Conservation (phyloP, 2,113 vertebrate species). For the Eurypyga helias region DNA sequence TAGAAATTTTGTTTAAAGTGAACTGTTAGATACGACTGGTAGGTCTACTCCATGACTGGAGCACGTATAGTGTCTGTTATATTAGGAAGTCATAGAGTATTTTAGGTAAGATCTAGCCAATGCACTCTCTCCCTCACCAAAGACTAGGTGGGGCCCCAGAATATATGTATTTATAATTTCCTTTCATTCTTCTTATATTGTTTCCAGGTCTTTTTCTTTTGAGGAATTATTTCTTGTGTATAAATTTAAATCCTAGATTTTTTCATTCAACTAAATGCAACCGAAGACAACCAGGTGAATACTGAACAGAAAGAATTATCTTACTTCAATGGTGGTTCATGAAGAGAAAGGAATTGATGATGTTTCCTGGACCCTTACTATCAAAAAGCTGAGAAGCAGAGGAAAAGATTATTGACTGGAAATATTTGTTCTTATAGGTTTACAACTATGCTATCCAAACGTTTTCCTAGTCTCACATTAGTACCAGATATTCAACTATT, state of each 20-base stretch:
- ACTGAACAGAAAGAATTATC: not conserved
- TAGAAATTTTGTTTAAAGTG: not conserved
- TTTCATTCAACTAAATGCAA: not conserved
- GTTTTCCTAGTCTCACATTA: not conserved
- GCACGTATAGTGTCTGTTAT: not conserved
- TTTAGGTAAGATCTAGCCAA: not conserved
- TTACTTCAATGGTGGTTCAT: not conserved
- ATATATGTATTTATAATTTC: not conserved
- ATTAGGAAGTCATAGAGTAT: not conserved
- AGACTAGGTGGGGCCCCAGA: no score
- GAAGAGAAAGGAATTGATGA: not conserved
- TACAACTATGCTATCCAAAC: rapidly evolving
- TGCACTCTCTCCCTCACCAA: not conserved
- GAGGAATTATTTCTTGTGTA: not conserved
- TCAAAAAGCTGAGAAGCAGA: not conserved
- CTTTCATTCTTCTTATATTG: not conserved
- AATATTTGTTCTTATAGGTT: not conserved
- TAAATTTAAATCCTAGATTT: not conserved
- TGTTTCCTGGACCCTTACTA: not conserved
- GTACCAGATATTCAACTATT: not conserved
- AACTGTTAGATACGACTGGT: not conserved
- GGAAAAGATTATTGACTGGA: not conserved
- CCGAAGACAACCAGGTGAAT: not conserved
- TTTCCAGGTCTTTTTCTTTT: not conserved
- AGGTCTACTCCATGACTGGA: not conserved